A percentile compares a stretch with the other conserved stretches of the same genome.
These are phyloP conservation scores for Aspidapion aeneum DNA, from an alignment of 2,888 invertebrate species.

Conservation along the genomic window DNA sequence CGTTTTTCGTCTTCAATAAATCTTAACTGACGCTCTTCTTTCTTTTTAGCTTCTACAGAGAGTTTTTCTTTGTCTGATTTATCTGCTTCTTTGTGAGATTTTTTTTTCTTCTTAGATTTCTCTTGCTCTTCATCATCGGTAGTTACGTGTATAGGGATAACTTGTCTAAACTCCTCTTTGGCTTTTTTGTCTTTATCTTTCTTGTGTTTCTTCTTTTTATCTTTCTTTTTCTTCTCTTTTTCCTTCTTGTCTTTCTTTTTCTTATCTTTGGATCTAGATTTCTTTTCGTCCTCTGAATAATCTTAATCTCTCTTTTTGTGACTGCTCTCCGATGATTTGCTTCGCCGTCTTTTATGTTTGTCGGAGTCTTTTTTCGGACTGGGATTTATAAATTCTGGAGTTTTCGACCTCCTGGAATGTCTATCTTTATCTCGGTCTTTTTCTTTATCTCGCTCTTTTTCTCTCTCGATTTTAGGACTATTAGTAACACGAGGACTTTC, in stretches of 20 bases:
- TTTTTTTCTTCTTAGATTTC: constrained; percentile 40
- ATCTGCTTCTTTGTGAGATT: constrained; percentile 45
- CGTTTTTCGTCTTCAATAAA: constrained; percentile 38
- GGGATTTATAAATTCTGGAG: constrained; percentile 35
- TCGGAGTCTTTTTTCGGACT: constrained; percentile 45
- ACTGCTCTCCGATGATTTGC: constrained; percentile 29
- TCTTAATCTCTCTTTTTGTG: constrained; percentile 38
- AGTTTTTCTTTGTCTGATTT: constrained; percentile 26
- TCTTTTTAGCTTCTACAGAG: constrained; percentile 39
- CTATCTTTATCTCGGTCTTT: constrained; percentile 22
- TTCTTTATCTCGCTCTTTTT: constrained; percentile 20
- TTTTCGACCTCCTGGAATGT: constrained; percentile 29
- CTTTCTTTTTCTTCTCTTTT: constrained; percentile 48
- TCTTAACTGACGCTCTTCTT: constrained; percentile 33
- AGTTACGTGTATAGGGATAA: constrained; percentile 29
- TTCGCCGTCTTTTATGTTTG: constrained; percentile 41
- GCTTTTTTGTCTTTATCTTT: constrained; percentile 39
- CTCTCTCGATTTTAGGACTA: constrained; percentile 19
- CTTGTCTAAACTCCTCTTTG: constrained; percentile 38
- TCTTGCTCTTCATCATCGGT: constrained; percentile 39
- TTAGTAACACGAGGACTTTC: constrained; percentile 17
- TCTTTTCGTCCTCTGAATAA: constrained; percentile 43
- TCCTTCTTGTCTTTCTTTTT: constrained; percentile 52
- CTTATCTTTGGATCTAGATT: constrained; percentile 55
- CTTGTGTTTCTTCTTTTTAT: constrained; percentile 45